These are phyloP conservation scores for Bolborhynchus lineola DNA, from an alignment of 2,113 vertebrate species.

Conservation along the genomic window DNA sequence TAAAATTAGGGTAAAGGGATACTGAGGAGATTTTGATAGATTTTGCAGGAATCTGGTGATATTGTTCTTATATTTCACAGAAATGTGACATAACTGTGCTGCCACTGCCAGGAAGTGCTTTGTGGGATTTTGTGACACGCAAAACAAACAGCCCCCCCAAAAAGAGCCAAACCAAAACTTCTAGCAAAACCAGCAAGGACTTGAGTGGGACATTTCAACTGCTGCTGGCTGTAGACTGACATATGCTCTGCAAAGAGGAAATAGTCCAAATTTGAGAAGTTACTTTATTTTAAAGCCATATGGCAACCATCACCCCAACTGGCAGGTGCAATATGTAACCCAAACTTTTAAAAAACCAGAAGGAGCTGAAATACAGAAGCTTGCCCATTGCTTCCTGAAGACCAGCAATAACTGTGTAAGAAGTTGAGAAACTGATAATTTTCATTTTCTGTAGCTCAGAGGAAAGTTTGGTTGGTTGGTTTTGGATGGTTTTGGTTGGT, in stretches of 20 bases:
- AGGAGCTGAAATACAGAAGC: background rate
- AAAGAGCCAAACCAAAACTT: background rate
- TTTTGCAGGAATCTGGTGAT: background rate
- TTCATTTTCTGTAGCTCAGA: background rate
- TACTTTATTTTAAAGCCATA: background rate
- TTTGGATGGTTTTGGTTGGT: background rate
- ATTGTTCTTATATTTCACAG: background rate
- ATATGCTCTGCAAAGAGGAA: background rate
- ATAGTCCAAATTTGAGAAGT: background rate
- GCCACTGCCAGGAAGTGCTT: background rate
- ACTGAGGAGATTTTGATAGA: background rate
- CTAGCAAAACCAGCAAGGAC: background rate
- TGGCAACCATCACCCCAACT: background rate
- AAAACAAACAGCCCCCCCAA: background rate
- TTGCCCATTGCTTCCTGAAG: background rate
- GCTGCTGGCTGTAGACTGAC: background rate
- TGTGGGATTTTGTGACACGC: background rate
- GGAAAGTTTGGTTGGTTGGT: background rate
- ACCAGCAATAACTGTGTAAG: background rate
- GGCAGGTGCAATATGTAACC: background rate
- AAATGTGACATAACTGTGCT: background rate
- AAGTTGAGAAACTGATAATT: background rate
- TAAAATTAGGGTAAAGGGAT: background rate
- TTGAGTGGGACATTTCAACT: background rate
- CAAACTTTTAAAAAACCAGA: background rate